phyloP scores from a whole-genome alignment of 2,113 vertebrate genomes.

The Etheostoma cragini region DNA sequence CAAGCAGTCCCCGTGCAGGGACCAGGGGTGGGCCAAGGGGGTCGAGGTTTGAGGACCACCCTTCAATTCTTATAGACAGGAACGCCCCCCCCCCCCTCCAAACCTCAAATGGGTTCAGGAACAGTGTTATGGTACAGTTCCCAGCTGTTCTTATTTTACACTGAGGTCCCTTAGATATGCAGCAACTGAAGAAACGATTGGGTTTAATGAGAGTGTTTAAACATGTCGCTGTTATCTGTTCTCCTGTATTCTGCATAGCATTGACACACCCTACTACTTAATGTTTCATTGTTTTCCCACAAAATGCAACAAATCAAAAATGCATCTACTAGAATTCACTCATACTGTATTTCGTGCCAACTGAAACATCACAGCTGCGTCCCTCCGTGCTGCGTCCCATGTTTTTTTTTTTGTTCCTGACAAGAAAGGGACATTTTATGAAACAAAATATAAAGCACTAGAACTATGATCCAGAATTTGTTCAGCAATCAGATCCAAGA shows the following conservation, averaged over 20 bases:
- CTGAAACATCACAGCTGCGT: conserved; percentile 9
- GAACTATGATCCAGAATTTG: conserved; percentile 30
- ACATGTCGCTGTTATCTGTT: conserved; percentile 35
- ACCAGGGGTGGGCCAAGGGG: conserved; percentile 15
- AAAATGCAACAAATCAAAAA: conserved; percentile 4
- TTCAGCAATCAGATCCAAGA: conserved; percentile 37
- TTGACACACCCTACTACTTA: conserved; percentile 8
- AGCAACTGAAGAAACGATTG: conserved; percentile 47
- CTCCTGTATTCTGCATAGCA: conserved; percentile 15
- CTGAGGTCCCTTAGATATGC: conserved; percentile 19
- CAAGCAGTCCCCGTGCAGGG: conserved; percentile 31
- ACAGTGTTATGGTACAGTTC: conserved; percentile 63
- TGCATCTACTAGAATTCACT: not conserved
- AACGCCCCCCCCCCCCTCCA: conserved; percentile 28
- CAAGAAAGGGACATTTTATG: conserved; percentile 2
- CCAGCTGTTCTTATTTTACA: conserved; percentile 73
- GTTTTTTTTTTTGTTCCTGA: conserved; percentile 18
- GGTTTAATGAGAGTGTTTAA: conserved; percentile 31
- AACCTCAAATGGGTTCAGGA: conserved; percentile 41
- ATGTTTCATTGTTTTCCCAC: conserved; percentile 2
- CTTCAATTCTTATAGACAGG: conserved; percentile 48
- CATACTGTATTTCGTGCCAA: not conserved
- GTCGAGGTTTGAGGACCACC: conserved; percentile 60
- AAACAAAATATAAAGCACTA: conserved; percentile 14
- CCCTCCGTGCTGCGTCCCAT: not conserved